A percentile compares a stretch with the other conserved stretches of the same genome.
phyloP scores from a whole-genome alignment of 2,113 vertebrate species.

The Prunella fulvescens region DNA sequence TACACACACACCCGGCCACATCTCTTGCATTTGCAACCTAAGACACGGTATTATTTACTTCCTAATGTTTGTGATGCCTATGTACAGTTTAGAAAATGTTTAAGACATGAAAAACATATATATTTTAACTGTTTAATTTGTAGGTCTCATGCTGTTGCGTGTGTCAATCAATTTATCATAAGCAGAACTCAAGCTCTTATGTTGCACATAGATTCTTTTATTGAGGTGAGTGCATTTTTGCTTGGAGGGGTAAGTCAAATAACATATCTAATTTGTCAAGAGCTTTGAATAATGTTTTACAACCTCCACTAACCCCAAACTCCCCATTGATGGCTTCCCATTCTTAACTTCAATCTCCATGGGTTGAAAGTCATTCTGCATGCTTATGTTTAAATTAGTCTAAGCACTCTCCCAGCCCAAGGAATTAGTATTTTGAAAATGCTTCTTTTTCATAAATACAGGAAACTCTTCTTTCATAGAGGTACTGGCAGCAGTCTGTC shows the following conservation, averaged over 20 bases:
- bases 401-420: not conserved
- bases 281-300: not conserved
- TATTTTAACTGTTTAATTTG: not conserved
- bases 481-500: not conserved
- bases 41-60: not conserved
- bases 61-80: not conserved
- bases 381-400: not conserved
- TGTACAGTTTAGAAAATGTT: not conserved
- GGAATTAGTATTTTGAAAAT: not conserved
- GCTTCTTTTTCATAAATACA: not conserved
- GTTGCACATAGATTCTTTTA: conserved; percentile 94
- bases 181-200: conserved; percentile 94
- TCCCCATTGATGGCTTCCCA: not conserved
- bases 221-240: conserved; percentile 79
- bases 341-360: not conserved
- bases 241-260: not conserved
- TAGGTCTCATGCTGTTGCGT: conserved; percentile 94
- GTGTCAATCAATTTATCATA: conserved; percentile 97
- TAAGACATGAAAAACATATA: not conserved
- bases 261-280: not conserved
- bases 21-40: too few species aligned
- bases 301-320: not conserved
- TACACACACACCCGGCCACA: too few species aligned
- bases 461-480: not conserved
- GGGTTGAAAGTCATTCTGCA: not conserved